Evolutionary conservation across 2,113 vertebrate genomes (phyloP).

Genomic region (Podarcis raffonei): DNA sequence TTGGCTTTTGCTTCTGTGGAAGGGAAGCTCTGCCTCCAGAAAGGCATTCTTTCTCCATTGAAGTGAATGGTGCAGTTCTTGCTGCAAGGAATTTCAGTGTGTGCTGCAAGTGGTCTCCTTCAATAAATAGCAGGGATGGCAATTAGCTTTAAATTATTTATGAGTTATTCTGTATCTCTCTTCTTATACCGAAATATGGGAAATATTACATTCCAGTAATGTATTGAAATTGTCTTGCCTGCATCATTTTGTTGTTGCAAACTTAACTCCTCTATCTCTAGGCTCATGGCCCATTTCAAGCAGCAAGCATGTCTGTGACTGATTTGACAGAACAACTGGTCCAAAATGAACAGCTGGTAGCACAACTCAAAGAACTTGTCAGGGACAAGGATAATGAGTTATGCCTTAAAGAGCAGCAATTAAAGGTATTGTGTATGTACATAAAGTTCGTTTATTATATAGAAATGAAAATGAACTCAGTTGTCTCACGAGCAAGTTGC

Average conservation of each 20-base stretch:
- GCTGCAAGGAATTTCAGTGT: not conserved
- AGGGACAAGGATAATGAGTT: slow-evolving; percentile 85
- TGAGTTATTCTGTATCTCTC: not conserved
- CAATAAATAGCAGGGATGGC: not conserved
- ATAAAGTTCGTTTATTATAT: not conserved
- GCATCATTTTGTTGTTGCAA: not conserved
- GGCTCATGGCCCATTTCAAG: slow-evolving; percentile 68
- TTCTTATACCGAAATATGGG: not conserved
- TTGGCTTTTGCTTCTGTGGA: not conserved
- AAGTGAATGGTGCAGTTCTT: not conserved
- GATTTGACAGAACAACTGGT: slow-evolving; percentile 83
- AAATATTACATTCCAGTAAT: not conserved
- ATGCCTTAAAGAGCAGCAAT: slow-evolving; percentile 79
- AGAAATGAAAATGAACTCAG: fast-evolving
- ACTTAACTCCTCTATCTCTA: slow-evolving; percentile 13
- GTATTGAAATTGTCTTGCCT: not conserved
- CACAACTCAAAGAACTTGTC: slow-evolving; percentile 88
- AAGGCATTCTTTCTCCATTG: not conserved
- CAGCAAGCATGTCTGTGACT: slow-evolving; percentile 46
- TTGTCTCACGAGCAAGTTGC: not conserved
- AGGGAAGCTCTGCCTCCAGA: not conserved
- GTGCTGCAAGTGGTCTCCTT: not conserved
- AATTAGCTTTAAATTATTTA: not conserved
- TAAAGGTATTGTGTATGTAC: slow-evolving; percentile 76
- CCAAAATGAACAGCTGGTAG: slow-evolving; percentile 84